phyloP scores from a whole-genome alignment of 2,797 vertebrate species.

The Anabacerthia variegaticeps region DNA sequence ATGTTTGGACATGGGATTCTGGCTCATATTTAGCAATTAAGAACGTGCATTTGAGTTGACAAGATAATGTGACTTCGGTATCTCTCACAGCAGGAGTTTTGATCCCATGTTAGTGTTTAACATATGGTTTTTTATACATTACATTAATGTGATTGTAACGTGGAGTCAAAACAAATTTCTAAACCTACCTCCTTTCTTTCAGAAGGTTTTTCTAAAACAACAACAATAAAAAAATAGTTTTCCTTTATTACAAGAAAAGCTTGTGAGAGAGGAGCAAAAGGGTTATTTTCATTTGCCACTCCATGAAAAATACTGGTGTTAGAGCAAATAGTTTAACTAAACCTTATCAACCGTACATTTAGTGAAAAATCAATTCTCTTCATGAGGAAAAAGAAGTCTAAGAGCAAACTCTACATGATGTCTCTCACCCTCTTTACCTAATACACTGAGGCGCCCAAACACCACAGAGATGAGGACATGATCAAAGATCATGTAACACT shows the following conservation, averaged over 20 bases:
- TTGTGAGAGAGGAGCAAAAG: background rate
- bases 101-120: slow-evolving; percentile 1
- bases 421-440: background rate
- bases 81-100: slow-evolving; percentile 14
- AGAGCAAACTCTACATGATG: background rate
- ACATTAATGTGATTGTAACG: background rate
- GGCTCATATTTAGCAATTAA: slow-evolving; percentile 20
- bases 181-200: background rate
- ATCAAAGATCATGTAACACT: background rate
- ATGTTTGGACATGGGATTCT: slow-evolving; percentile 54
- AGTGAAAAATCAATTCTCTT: background rate
- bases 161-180: slow-evolving; percentile 11
- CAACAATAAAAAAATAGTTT: background rate
- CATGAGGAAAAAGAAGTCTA: background rate
- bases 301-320: background rate
- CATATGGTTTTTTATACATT: background rate
- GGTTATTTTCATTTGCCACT: background rate
- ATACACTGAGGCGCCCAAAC: background rate
- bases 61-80: slow-evolving; percentile 12
- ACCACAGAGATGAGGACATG: background rate
- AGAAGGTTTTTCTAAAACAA: background rate
- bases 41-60: slow-evolving; percentile 41
- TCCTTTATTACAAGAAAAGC: background rate
- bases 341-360: background rate
- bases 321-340: background rate